Percentiles rank a stretch among this genome's conserved stretches.
phyloP scores from a whole-genome alignment of 2,113 vertebrate genomes.

The Megaleporinus macrocephalus region DNA sequence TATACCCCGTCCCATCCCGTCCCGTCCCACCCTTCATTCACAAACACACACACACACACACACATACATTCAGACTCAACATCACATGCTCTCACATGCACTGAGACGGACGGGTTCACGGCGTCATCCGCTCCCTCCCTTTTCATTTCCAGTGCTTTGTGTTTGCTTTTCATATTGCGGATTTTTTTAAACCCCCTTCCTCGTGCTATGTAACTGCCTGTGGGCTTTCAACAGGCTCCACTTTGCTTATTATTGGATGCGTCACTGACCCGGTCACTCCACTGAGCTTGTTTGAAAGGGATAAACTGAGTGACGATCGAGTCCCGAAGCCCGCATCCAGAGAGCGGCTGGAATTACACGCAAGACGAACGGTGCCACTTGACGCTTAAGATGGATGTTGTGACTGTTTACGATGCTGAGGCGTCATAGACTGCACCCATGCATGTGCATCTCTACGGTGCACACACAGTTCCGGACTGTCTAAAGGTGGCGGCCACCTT shows the following conservation, averaged over 20 bases:
- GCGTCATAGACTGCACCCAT: background rate
- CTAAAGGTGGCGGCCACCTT: constrained; percentile 36
- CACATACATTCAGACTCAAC: background rate
- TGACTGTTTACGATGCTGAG: background rate
- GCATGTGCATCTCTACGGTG: background rate
- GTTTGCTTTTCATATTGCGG: constrained; percentile 7
- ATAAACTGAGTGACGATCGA: background rate
- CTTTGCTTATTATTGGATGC: constrained; percentile 7
- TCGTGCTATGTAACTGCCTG: background rate
- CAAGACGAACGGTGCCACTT: background rate
- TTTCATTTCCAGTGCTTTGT: constrained; percentile 20
- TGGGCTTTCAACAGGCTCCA: background rate
- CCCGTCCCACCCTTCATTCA: too few species aligned
- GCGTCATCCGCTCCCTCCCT: background rate
- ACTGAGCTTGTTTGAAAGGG: constrained; percentile 17
- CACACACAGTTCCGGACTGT: background rate
- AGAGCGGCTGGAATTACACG: constrained; percentile 4
- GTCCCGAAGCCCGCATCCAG: background rate
- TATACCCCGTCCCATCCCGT: background rate
- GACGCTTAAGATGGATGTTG: background rate
- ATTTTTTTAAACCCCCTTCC: background rate
- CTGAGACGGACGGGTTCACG: background rate
- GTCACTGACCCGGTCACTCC: constrained; percentile 21
- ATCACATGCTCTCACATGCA: background rate
- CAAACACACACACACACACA: background rate